Conservation (phyloP, 2,888 invertebrate species). For the Pammene aurita region DNA sequence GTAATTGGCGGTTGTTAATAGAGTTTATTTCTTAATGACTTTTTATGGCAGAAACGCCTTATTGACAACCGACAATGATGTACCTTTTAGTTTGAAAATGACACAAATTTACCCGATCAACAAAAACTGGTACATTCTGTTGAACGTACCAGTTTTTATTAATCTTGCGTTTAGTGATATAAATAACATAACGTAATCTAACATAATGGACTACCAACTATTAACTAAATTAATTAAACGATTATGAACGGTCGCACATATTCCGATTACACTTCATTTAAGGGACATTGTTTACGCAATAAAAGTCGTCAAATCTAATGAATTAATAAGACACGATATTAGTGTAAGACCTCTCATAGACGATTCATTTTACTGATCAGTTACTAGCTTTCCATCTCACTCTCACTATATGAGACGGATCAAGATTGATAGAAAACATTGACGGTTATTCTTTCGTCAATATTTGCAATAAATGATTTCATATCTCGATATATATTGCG, state of each 20-base stretch:
- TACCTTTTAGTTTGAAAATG: no score
- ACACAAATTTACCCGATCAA: background rate
- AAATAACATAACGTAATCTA: conserved; percentile 16
- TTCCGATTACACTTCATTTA: conserved; percentile 1
- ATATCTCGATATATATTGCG: background rate
- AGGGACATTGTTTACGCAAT: background rate
- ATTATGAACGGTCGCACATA: conserved; percentile 18
- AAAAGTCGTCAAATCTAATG: background rate
- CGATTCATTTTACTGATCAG: no score
- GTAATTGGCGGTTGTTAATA: no score
- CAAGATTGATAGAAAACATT: no score
- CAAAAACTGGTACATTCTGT: background rate
- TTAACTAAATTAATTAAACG: conserved; percentile 2
- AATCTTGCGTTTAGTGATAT: conserved; percentile 29
- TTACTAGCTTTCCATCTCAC: background rate
- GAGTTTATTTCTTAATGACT: no score
- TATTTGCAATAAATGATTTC: no score
- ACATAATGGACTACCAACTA: conserved; percentile 12
- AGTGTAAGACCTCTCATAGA: background rate
- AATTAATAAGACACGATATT: no score
- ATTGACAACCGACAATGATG: no score
- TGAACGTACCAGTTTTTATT: background rate
- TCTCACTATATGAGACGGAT: background rate
- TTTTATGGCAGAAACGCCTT: no score
- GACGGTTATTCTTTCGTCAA: no score